Conservation (phyloP, 1,140 invertebrate genomes). For the Riptortus pedestris region DNA sequence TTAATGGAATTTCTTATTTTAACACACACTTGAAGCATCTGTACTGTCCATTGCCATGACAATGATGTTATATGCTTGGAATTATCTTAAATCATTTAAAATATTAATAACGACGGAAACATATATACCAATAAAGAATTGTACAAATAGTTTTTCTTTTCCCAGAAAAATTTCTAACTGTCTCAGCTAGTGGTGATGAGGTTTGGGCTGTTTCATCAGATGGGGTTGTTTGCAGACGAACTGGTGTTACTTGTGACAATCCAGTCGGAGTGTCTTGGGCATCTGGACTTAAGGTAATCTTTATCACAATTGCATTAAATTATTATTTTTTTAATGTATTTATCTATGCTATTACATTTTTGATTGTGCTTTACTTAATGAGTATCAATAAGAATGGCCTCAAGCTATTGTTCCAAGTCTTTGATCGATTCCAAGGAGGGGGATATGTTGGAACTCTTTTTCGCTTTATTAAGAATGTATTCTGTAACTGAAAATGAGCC, state of each 20-base stretch:
- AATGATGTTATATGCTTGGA: too few species aligned
- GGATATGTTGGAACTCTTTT: background rate
- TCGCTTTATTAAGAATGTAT: background rate
- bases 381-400: background rate
- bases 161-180: constrained; percentile 38
- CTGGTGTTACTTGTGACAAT: constrained; percentile 56
- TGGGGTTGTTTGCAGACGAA: constrained; percentile 59
- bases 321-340: background rate
- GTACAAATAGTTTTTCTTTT: too few species aligned
- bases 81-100: too few species aligned
- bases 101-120: too few species aligned
- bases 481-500: background rate
- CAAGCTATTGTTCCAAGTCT: background rate
- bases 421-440: background rate
- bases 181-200: constrained; percentile 50
- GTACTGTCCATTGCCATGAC: too few species aligned
- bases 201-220: constrained; percentile 63
- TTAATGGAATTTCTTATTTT: too few species aligned
- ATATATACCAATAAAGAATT: too few species aligned
- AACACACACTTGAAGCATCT: too few species aligned
- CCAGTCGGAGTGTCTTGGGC: constrained; percentile 66
- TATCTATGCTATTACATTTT: background rate
- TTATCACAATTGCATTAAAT: background rate
- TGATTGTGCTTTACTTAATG: background rate
- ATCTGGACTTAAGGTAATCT: constrained; percentile 50